Evolutionary conservation across 2,797 vertebrate species (phyloP).

Genomic region (Sebastes vulpes): DNA sequence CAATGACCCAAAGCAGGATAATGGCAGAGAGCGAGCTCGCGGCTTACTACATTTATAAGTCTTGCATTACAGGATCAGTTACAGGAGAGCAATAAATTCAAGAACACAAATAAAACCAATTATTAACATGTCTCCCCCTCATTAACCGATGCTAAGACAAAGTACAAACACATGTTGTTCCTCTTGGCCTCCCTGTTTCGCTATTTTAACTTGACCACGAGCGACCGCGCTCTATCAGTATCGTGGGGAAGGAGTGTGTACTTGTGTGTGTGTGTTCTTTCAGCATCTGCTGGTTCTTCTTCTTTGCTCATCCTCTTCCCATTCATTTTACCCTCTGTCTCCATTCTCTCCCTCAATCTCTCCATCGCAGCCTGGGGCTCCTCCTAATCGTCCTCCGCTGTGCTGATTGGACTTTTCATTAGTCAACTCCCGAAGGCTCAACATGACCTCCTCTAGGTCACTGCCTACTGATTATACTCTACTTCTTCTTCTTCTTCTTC

Average conservation of each 20-base stretch:
- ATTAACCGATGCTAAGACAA: constrained; percentile 54
- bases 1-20: constrained; percentile 24
- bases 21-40: constrained; percentile 14
- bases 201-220: constrained; percentile 54
- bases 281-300: constrained; percentile 23
- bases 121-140: constrained; percentile 58
- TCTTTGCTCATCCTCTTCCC: constrained; percentile 54
- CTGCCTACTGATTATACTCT: constrained; percentile 81
- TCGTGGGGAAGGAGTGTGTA: constrained; percentile 15
- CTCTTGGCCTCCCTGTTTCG: constrained; percentile 33
- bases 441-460: constrained; percentile 83
- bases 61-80: constrained; percentile 51
- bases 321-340: constrained; percentile 59
- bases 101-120: constrained; percentile 68
- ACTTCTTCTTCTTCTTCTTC: constrained; percentile 25
- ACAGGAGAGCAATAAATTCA: constrained; percentile 57
- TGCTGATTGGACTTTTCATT: constrained; percentile 87
- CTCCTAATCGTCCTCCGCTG: constrained; percentile 80
- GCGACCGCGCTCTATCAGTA: constrained; percentile 33
- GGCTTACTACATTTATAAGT: constrained; percentile 24
- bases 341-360: constrained; percentile 60
- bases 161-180: constrained; percentile 69
- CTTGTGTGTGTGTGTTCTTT: neutral
- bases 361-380: constrained; percentile 77
- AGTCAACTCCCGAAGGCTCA: constrained; percentile 82